Evolutionary conservation across 2,113 vertebrate species (phyloP).

Genomic region (Panurus biarmicus): DNA sequence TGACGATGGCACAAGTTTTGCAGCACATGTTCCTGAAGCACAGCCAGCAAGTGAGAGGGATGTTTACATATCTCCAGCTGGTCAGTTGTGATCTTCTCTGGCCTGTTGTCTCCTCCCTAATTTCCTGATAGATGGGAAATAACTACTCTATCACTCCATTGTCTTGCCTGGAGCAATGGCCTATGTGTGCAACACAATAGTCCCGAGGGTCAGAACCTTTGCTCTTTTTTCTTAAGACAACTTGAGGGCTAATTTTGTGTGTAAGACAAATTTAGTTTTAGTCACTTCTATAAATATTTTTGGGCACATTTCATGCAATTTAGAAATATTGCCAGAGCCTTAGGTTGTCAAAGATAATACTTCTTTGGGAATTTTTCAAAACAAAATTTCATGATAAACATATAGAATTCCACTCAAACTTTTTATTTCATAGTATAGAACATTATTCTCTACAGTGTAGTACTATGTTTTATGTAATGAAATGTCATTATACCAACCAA

Average conservation of each 20-base stretch:
- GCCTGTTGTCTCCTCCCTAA: not conserved
- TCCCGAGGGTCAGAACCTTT: not conserved
- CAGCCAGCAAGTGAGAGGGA: not conserved
- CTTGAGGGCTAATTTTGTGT: not conserved
- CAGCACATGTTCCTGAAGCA: not conserved
- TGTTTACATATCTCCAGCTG: not conserved
- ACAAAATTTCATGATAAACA: not conserved
- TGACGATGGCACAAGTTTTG: not conserved
- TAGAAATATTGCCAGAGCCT: not conserved
- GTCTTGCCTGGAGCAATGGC: not conserved
- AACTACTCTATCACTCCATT: not conserved
- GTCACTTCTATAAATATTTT: not conserved
- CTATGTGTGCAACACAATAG: not conserved
- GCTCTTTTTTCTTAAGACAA: not conserved
- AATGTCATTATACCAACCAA: not conserved
- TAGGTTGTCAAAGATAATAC: not conserved
- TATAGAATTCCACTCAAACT: not conserved
- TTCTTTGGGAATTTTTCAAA: not conserved
- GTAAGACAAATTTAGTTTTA: not conserved
- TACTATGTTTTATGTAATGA: not conserved
- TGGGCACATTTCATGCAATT: not conserved
- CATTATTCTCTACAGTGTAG: not conserved
- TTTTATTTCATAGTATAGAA: not conserved
- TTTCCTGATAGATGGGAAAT: not conserved
- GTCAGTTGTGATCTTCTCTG: not conserved